Conservation (phyloP, 2,797 vertebrate species). For the Helicolenus hilgendorfi region DNA sequence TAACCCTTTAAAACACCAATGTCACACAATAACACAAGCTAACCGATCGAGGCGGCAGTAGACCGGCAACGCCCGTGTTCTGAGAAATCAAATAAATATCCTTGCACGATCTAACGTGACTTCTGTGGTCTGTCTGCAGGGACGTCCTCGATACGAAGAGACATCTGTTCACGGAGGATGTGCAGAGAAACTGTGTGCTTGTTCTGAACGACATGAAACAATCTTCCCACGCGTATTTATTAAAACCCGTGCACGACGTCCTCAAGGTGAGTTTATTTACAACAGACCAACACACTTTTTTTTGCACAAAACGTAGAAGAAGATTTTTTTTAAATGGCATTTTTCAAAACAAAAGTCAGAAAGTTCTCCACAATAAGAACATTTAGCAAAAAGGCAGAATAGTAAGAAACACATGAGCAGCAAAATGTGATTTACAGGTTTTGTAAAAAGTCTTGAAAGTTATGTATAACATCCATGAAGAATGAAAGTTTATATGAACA, state of each 20-base stretch:
- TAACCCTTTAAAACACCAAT: no score
- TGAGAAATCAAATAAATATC: no score
- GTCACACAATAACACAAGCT: rapidly evolving
- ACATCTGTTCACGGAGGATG: constrained; percentile 55
- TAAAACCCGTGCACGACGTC: constrained; percentile 52
- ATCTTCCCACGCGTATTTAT: constrained; percentile 67
- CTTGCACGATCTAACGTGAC: neutral
- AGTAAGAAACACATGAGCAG: neutral
- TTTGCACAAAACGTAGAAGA: neutral
- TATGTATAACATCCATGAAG: no score
- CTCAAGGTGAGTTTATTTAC: constrained; percentile 74
- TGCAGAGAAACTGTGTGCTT: constrained; percentile 44
- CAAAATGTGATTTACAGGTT: neutral
- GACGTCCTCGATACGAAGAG: constrained; percentile 58
- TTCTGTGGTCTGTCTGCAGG: constrained; percentile 52
- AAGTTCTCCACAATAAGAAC: neutral
- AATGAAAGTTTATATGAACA: neutral
- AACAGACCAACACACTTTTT: neutral
- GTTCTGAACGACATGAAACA: constrained; percentile 68
- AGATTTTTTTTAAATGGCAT: neutral
- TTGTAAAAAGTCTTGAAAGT: neutral
- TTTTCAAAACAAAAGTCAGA: neutral
- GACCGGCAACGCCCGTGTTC: no score
- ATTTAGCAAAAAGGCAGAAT: neutral
- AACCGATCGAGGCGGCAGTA: no score